A percentile compares a stretch with the other conserved stretches of the same genome.
These are phyloP conservation scores for Campylomormyrus numenius DNA, from an alignment of 2,113 vertebrate genomes.

Conservation along the genomic window DNA sequence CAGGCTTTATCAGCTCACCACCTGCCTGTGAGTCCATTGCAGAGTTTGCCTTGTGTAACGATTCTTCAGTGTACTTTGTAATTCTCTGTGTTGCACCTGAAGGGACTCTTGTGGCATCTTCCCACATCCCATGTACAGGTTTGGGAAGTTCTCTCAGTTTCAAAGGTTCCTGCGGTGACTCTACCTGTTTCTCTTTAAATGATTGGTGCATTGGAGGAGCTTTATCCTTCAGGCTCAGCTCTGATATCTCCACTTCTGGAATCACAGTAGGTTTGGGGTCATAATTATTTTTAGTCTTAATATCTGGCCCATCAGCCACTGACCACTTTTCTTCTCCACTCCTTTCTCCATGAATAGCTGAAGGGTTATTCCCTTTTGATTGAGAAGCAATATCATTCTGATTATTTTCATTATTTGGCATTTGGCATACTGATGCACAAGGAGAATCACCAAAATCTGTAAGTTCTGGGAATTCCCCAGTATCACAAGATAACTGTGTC, in stretches of 20 bases:
- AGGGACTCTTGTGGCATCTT: constrained; percentile 6
- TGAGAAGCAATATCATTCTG: not conserved
- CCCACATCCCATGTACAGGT: not conserved
- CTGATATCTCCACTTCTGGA: constrained; percentile 16
- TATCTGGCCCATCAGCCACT: not conserved
- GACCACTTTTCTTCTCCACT: not conserved
- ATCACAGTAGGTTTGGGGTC: constrained; percentile 7
- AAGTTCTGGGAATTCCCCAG: constrained; percentile 6
- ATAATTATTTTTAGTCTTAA: not conserved
- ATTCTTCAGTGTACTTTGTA: not conserved
- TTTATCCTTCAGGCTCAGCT: not conserved
- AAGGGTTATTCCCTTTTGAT: not conserved
- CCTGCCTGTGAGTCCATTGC: not conserved
- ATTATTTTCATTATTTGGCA: not conserved
- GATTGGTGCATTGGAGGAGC: not conserved
- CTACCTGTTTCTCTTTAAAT: constrained; percentile 9
- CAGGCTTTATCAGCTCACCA: not conserved
- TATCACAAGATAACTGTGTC: constrained; percentile 15
- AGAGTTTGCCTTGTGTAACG: not conserved
- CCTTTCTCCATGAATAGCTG: constrained; percentile 10
- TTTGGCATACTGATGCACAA: not conserved
- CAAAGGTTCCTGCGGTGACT: not conserved
- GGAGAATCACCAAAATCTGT: not conserved
- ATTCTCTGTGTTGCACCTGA: not conserved
- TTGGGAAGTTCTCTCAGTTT: not conserved